Conservation (phyloP, 92 coral and sea anemone genomes). For the Scolanthus callimorphus region DNA sequence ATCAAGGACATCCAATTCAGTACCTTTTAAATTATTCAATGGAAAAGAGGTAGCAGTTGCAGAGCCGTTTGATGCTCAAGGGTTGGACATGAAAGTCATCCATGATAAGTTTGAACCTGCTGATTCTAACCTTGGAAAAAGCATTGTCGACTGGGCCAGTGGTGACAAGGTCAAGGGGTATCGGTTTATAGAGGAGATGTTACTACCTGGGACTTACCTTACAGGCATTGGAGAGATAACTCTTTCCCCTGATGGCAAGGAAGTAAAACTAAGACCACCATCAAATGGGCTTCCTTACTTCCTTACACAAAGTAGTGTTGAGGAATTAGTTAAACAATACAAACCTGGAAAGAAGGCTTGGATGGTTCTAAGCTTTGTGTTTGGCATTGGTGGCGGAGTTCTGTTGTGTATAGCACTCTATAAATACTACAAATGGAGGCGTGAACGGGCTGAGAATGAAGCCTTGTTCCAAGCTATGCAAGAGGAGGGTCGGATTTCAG, state of each 20-base stretch:
- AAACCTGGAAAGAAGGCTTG: conserved; percentile 59
- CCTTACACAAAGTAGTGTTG: conserved; percentile 71
- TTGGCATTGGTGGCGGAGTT: conserved; percentile 79
- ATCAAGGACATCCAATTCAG: too few relatives aligned
- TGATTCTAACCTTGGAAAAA: conserved; percentile 57
- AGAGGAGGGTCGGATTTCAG: conserved; percentile 16
- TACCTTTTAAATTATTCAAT: too few relatives aligned
- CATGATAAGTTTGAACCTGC: conserved; percentile 89
- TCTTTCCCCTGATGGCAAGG: conserved; percentile 58
- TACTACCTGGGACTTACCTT: conserved; percentile 75
- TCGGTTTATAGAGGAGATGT: conserved; percentile 80
- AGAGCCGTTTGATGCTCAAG: conserved; percentile 75
- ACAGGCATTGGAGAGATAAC: conserved; percentile 85
- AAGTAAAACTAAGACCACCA: conserved; percentile 70
- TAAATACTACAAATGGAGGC: conserved; percentile 58
- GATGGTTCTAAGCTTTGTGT: conserved; percentile 65
- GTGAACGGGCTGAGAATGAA: conserved; percentile 35
- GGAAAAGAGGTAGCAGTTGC: conserved; percentile 65
- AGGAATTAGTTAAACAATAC: conserved; percentile 61
- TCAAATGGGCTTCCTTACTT: conserved; percentile 57
- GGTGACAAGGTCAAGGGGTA: conserved; percentile 95
- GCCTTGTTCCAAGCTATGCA: conserved; percentile 35
- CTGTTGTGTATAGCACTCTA: conserved; percentile 66
- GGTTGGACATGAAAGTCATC: conserved; percentile 62
- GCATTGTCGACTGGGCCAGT: conserved; percentile 91